phyloP scores from a whole-genome alignment of 2,113 vertebrate species.

The Mustelus asterias region DNA sequence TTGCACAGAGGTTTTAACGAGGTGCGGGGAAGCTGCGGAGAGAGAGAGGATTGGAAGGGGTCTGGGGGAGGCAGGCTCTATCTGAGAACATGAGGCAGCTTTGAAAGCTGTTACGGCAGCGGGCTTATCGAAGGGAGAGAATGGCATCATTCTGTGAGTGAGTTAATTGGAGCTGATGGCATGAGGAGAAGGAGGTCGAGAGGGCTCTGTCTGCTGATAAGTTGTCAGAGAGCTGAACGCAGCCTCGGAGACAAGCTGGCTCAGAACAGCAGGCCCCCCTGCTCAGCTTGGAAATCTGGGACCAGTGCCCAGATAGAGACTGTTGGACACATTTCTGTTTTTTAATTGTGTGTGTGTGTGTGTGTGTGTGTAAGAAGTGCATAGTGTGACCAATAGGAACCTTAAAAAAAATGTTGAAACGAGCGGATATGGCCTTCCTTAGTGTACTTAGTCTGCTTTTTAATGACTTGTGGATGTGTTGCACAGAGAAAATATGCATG shows the following conservation, averaged over 20 bases:
- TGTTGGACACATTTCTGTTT: conserved; percentile 44
- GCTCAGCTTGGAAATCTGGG: conserved; percentile 43
- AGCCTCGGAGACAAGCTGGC: conserved; percentile 52
- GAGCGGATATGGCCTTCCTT: background rate
- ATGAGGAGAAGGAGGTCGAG: conserved; percentile 69
- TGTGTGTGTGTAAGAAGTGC: conserved; percentile 47
- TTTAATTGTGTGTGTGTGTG: conserved; percentile 18
- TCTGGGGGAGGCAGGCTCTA: background rate
- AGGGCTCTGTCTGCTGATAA: conserved; percentile 63
- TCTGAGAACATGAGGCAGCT: conserved; percentile 48
- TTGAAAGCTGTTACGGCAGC: conserved; percentile 69
- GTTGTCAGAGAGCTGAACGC: conserved; percentile 85
- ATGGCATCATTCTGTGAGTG: conserved; percentile 71
- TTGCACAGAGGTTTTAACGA: background rate
- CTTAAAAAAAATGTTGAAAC: background rate
- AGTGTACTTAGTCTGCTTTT: background rate
- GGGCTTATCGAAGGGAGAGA: conserved; percentile 76
- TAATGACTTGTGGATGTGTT: conserved; percentile 27
- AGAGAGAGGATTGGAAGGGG: conserved; percentile 60
- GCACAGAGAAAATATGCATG: background rate
- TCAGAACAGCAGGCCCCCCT: conserved; percentile 47
- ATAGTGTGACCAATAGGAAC: conserved; percentile 45
- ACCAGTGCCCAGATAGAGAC: conserved; percentile 51
- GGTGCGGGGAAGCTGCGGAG: background rate
- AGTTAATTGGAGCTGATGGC: conserved; percentile 82